phyloP scores from a whole-genome alignment of 2,888 invertebrate species.

The Diarsia dahlii region DNA sequence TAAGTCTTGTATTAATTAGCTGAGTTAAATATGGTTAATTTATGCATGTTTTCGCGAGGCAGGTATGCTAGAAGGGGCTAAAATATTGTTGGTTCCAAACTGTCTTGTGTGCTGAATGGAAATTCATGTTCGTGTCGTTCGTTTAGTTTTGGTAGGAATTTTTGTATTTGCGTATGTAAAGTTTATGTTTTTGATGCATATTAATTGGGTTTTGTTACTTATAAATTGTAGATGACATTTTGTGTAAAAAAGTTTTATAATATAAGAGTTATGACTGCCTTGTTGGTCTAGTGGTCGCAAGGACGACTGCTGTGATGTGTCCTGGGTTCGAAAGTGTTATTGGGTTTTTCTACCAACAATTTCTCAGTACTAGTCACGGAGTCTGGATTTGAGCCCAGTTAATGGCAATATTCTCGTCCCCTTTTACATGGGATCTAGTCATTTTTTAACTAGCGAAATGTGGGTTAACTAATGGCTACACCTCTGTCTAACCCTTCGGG shows the following conservation, averaged over 20 bases:
- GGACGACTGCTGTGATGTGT: too few relatives aligned
- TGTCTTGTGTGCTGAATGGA: constrained; percentile 51
- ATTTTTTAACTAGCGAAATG: too few relatives aligned
- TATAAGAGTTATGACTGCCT: too few relatives aligned
- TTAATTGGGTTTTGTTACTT: neutral
- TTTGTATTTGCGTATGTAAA: constrained; percentile 18
- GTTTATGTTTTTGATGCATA: constrained; percentile 26
- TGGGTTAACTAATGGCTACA: too few relatives aligned
- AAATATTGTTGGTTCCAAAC: constrained; percentile 54
- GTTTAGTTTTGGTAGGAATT: constrained; percentile 11
- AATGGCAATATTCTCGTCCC: too few relatives aligned
- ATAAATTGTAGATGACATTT: neutral
- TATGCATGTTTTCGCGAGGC: constrained; percentile 61
- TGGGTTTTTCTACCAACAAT: too few relatives aligned
- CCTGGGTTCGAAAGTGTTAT: too few relatives aligned
- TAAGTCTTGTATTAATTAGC: constrained; percentile 69
- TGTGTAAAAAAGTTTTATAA: neutral
- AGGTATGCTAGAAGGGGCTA: constrained; percentile 47
- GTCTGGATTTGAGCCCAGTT: too few relatives aligned
- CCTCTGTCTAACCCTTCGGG: too few relatives aligned
- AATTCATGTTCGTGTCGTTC: constrained; percentile 33
- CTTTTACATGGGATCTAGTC: too few relatives aligned
- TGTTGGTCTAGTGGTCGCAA: too few relatives aligned
- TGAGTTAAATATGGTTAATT: constrained; percentile 65
- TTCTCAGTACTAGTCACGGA: too few relatives aligned